Evolutionary conservation across 2,888 invertebrate species (phyloP).

Genomic region (Drosophila kokeensis): DNA sequence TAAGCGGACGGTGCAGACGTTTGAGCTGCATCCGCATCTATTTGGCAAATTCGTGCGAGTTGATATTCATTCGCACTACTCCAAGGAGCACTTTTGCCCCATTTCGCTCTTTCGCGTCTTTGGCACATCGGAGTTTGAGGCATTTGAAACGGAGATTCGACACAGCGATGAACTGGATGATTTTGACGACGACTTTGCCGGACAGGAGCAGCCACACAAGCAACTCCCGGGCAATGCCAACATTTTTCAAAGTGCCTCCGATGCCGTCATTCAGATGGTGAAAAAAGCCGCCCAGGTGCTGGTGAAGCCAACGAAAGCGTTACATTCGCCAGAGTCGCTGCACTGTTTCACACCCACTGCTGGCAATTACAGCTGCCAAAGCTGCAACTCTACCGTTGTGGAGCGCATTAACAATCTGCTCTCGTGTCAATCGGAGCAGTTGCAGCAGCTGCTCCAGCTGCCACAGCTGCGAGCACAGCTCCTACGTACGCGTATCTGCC

Average conservation of each 20-base stretch:
- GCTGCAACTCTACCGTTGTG: slow-evolving; percentile 89
- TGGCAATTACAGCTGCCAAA: slow-evolving; percentile 90
- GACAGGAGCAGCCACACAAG: slow-evolving; percentile 60
- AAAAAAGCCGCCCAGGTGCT: slow-evolving; percentile 95
- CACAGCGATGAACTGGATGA: slow-evolving; percentile 89
- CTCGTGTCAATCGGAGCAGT: slow-evolving; percentile 88
- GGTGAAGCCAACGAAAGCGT: slow-evolving; percentile 87
- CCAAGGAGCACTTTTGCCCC: slow-evolving; percentile 98
- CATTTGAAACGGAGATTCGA: slow-evolving; percentile 92
- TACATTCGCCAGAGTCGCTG: slow-evolving; percentile 53
- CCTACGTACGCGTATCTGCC: slow-evolving; percentile 87
- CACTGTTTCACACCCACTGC: slow-evolving; percentile 89
- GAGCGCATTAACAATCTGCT: slow-evolving; percentile 90
- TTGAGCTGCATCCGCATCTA: slow-evolving; percentile 91
- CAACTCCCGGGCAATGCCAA: slow-evolving; percentile 86
- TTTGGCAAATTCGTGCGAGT: slow-evolving; percentile 96
- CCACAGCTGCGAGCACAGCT: slow-evolving; percentile 88
- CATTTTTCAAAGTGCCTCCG: slow-evolving; percentile 93
- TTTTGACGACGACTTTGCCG: slow-evolving; percentile 87
- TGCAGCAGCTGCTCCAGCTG: slow-evolving; percentile 88
- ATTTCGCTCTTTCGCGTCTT: slow-evolving; percentile 97
- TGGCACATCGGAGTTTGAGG: slow-evolving; percentile 96
- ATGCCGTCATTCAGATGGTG: slow-evolving; percentile 96
- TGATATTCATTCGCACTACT: slow-evolving; percentile 97
- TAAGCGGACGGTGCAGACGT: slow-evolving; percentile 94